These are phyloP conservation scores for Hydroisotoma schaefferi DNA, from an alignment of 2,888 invertebrate species.

Conservation along the genomic window DNA sequence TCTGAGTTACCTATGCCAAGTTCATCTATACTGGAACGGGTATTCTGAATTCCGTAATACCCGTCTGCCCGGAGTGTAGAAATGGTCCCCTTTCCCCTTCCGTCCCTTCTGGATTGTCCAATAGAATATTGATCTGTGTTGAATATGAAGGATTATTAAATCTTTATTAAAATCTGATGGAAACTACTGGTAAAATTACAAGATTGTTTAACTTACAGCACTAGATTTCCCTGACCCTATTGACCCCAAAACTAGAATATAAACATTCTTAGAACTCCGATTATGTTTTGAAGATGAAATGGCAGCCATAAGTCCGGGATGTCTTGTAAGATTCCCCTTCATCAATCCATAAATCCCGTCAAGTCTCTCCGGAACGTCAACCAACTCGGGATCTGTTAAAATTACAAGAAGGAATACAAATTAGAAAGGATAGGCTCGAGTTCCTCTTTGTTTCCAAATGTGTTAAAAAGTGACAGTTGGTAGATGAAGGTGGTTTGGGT, in stretches of 20 bases:
- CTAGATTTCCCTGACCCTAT: slow-evolving; percentile 37
- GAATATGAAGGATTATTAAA: too few species aligned
- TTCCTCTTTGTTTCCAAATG: too few species aligned
- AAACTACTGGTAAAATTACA: too few species aligned
- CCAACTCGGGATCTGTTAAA: slow-evolving; percentile 24
- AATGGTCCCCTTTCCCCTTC: slow-evolving; percentile 11
- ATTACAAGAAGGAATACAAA: too few species aligned
- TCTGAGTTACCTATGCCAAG: slow-evolving; percentile 28
- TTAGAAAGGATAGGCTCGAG: too few species aligned
- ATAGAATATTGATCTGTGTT: slow-evolving; percentile 34
- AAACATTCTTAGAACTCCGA: slow-evolving; percentile 32
- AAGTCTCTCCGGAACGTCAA: slow-evolving; percentile 20
- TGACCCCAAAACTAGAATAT: slow-evolving; percentile 29
- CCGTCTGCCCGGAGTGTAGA: slow-evolving; percentile 19
- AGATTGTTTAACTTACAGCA: too few species aligned
- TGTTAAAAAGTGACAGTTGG: too few species aligned
- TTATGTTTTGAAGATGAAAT: slow-evolving; percentile 8
- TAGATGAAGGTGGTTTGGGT: too few species aligned
- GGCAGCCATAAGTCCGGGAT: slow-evolving; percentile 25
- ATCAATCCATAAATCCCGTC: slow-evolving; percentile 25
- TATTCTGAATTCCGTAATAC: slow-evolving; percentile 26
- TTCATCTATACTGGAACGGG: slow-evolving; percentile 26
- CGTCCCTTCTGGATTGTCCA: slow-evolving; percentile 26
- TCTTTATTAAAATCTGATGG: too few species aligned
- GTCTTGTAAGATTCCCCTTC: not conserved